Evolutionary conservation across 2,888 invertebrate species (phyloP).

Genomic region (Julus scandinavius): DNA sequence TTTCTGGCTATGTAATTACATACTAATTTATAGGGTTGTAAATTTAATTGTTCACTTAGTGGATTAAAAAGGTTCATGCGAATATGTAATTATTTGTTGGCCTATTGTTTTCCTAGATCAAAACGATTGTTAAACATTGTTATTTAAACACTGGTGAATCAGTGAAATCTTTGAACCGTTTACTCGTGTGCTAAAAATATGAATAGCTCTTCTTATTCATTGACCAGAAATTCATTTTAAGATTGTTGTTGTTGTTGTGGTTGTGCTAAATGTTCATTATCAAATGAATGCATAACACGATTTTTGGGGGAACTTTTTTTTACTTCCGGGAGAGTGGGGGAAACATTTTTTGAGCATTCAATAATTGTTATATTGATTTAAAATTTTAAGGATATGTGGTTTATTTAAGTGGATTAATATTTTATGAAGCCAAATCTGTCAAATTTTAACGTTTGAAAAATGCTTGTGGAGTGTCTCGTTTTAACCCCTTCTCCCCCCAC

Average conservation of each 20-base stretch:
- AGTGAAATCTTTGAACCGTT: too few relatives aligned
- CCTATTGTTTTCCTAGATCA: conserved; percentile 31
- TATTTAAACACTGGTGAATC: background rate
- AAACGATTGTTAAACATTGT: background rate
- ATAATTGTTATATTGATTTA: too few relatives aligned
- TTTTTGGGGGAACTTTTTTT: background rate
- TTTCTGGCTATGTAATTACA: background rate
- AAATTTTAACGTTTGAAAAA: too few relatives aligned
- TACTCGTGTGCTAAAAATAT: background rate
- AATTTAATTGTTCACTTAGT: conserved; percentile 10
- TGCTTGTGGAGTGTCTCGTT: too few relatives aligned
- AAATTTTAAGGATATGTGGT: too few relatives aligned
- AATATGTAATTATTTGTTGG: background rate
- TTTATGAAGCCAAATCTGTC: too few relatives aligned
- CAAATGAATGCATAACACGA: conserved; percentile 1
- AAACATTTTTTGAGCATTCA: too few relatives aligned
- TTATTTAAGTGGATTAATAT: too few relatives aligned
- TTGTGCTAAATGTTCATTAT: background rate
- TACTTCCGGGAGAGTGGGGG: too few relatives aligned
- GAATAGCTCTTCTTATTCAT: background rate
- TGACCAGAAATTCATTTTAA: too few relatives aligned
- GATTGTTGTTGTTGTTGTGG: too few relatives aligned
- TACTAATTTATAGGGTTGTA: background rate
- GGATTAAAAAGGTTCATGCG: background rate
- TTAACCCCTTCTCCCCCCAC: too few relatives aligned